Conservation (phyloP, 2,113 vertebrate genomes). For the Taxidea taxus region DNA sequence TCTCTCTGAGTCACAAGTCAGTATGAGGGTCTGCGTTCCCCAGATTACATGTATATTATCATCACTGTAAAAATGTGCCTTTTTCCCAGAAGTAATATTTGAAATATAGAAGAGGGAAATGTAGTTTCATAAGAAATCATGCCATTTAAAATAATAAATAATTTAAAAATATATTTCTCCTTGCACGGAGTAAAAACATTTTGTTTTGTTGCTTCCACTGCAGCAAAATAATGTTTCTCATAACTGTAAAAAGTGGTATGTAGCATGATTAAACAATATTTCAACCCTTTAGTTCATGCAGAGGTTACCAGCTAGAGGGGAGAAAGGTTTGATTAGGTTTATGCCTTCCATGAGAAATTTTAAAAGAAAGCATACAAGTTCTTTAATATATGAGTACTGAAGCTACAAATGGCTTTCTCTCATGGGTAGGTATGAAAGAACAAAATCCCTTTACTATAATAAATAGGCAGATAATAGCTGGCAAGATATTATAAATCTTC, state of each 20-base stretch:
- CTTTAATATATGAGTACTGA: slow-evolving; percentile 75
- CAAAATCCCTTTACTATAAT: slow-evolving; percentile 74
- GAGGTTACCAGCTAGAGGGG: slow-evolving; percentile 88
- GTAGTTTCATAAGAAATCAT: slow-evolving; percentile 11
- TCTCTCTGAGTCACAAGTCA: slow-evolving; percentile 53
- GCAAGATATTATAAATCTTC: slow-evolving; percentile 63
- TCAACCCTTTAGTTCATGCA: slow-evolving; percentile 88
- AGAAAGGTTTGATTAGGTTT: slow-evolving; percentile 89
- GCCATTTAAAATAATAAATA: slow-evolving; percentile 57
- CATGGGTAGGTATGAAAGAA: slow-evolving; percentile 70
- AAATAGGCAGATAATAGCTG: slow-evolving; percentile 73
- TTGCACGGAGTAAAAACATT: slow-evolving; percentile 74
- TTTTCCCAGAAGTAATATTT: slow-evolving; percentile 6
- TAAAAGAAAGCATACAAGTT: slow-evolving; percentile 82
- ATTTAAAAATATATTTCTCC: slow-evolving; percentile 57
- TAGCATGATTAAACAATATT: slow-evolving; percentile 89
- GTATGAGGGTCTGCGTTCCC: neutral
- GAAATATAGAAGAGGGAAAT: slow-evolving; percentile 46
- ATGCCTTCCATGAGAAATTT: slow-evolving; percentile 86
- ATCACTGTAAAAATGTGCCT: neutral
- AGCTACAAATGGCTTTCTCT: slow-evolving; percentile 80
- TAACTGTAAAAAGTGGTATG: slow-evolving; percentile 80
- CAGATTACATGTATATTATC: neutral
- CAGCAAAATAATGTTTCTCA: slow-evolving; percentile 82
- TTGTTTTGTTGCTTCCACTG: slow-evolving; percentile 78